Evolutionary conservation across 53 echinoderm and acorn worm genomes (phyloP).

Genomic region (Henricia sp.): DNA sequence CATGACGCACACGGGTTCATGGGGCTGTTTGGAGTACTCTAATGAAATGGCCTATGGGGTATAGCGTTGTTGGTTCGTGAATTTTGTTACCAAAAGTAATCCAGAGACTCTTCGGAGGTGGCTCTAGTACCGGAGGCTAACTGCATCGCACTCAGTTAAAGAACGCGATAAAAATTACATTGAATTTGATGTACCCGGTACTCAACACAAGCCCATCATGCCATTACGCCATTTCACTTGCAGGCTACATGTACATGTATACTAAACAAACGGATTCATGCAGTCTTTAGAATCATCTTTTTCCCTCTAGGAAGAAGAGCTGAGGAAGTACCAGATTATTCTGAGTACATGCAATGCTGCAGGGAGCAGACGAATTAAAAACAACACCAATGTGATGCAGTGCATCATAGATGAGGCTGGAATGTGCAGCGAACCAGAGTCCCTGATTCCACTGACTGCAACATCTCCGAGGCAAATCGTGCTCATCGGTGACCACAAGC

Average conservation of each 20-base stretch:
- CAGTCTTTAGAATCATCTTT: neutral
- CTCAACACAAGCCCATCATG: neutral
- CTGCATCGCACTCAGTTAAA: too few species aligned
- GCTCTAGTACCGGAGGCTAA: too few species aligned
- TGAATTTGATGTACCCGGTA: neutral
- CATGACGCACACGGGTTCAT: too few species aligned
- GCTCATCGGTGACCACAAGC: constrained; percentile 75
- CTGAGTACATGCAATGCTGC: constrained; percentile 77
- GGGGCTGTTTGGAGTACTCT: too few species aligned
- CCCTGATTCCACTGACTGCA: constrained; percentile 69
- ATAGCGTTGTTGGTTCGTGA: too few species aligned
- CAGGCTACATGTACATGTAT: too few species aligned
- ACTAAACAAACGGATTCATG: neutral
- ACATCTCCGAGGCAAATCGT: constrained; percentile 64
- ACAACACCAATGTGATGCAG: constrained; percentile 30
- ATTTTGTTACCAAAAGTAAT: too few species aligned
- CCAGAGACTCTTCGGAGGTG: too few species aligned
- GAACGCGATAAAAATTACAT: too few species aligned
- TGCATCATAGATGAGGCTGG: constrained; percentile 82
- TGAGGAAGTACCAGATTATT: constrained; percentile 67
- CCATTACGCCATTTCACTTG: too few species aligned
- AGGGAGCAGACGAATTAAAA: constrained; percentile 40
- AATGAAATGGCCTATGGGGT: too few species aligned
- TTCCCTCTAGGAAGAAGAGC: constrained; percentile 28
- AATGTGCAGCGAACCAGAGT: constrained; percentile 79